A percentile compares a stretch with the other conserved stretches of the same genome.
Evolutionary conservation across 2,888 invertebrate genomes (phyloP).

Genomic region (Gymnocheta viridis): DNA sequence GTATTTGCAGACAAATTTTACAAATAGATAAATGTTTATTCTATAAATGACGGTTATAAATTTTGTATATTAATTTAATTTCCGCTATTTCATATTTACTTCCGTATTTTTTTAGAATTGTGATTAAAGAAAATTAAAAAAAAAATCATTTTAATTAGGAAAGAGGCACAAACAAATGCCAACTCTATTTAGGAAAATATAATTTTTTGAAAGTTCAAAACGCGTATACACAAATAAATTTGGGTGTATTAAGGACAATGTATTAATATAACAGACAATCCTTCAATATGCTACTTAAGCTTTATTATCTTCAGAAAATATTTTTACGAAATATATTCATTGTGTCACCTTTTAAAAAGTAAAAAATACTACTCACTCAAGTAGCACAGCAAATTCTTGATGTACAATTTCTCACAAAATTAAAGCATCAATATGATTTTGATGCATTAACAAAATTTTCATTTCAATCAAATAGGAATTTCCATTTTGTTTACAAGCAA

Average conservation of each 20-base stretch:
- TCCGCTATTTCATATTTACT: conserved; percentile 30
- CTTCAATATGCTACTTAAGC: background rate
- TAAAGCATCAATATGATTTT: background rate
- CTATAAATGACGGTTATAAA: background rate
- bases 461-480: conserved; percentile 26
- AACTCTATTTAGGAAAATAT: background rate
- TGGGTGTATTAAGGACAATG: too few relatives aligned
- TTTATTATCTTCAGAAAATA: background rate
- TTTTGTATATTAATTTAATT: conserved; percentile 44
- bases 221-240: too few relatives aligned
- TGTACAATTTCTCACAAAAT: background rate
- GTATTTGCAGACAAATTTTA: background rate
- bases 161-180: background rate
- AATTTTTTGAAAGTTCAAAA: too few relatives aligned
- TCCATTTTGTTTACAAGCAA: conserved; percentile 13
- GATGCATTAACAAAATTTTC: conserved; percentile 1
- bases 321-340: too few relatives aligned
- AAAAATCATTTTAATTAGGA: background rate
- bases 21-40: background rate
- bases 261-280: too few relatives aligned
- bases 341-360: background rate
- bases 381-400: background rate
- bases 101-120: conserved; percentile 26
- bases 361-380: background rate
- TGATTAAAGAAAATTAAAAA: conserved; percentile 52